Conservation (phyloP, 2,113 vertebrate genomes). For the Eurystomus gularis region DNA sequence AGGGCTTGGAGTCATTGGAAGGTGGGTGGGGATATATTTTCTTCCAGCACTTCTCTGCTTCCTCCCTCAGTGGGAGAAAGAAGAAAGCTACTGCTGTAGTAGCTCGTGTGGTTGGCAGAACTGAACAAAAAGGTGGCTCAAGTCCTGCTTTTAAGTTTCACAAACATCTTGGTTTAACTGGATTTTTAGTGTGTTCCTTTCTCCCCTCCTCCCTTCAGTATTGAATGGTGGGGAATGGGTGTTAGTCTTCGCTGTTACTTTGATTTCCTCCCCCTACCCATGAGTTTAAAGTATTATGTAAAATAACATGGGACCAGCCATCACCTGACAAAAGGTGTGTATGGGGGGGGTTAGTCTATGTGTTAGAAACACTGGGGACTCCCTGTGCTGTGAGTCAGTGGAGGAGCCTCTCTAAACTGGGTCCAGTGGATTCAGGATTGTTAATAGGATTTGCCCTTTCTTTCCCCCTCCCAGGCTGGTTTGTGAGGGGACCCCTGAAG, state of each 20-base stretch:
- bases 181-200: constrained; percentile 21
- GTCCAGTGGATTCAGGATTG: neutral
- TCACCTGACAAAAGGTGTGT: neutral
- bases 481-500: neutral
- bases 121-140: neutral
- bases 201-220: neutral
- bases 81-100: neutral
- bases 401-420: neutral
- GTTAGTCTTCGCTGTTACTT: constrained; percentile 33
- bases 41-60: neutral
- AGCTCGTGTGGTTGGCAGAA: neutral
- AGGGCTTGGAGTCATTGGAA: neutral
- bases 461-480: neutral
- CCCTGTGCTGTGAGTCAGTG: neutral
- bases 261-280: neutral
- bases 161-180: constrained; percentile 10
- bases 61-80: neutral
- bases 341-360: neutral
- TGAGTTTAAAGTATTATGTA: constrained; percentile 24
- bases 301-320: constrained; percentile 20
- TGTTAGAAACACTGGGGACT: neutral
- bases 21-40: neutral
- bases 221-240: constrained; percentile 22
- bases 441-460: constrained; percentile 17
- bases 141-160: neutral